phyloP scores from a whole-genome alignment of 1,140 invertebrate species.

The Pseudomyrmex pallidus region DNA sequence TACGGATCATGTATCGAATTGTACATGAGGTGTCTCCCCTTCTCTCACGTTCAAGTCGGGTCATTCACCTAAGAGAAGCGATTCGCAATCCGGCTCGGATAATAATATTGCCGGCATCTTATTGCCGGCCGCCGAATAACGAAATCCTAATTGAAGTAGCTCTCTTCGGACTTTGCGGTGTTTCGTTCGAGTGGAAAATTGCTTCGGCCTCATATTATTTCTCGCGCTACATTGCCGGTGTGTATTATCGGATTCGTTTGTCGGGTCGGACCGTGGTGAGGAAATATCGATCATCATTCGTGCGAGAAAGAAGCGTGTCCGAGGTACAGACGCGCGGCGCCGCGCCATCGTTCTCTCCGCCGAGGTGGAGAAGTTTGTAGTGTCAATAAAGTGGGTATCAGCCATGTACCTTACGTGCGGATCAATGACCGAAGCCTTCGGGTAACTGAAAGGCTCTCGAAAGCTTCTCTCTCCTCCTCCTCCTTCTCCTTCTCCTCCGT shows the following conservation, averaged over 20 bases:
- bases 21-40: slow-evolving; percentile 21
- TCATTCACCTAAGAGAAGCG: slow-evolving; percentile 67
- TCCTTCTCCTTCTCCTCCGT: slow-evolving; percentile 11
- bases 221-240: slow-evolving; percentile 12
- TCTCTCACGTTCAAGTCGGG: slow-evolving; percentile 60
- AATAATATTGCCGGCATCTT: slow-evolving; percentile 61
- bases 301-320: slow-evolving; percentile 51
- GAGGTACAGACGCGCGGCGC: slow-evolving; percentile 31
- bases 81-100: no score
- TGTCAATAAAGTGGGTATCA: slow-evolving; percentile 73
- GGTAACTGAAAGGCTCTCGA: slow-evolving; percentile 75
- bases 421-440: slow-evolving; percentile 76
- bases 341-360: slow-evolving; percentile 32
- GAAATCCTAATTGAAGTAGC: slow-evolving; percentile 57
- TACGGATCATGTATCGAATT: slow-evolving; percentile 47
- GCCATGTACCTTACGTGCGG: slow-evolving; percentile 71
- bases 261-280: background rate
- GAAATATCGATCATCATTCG: slow-evolving; percentile 66
- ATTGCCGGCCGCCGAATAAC: slow-evolving; percentile 31
- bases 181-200: slow-evolving; percentile 48
- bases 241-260: slow-evolving; percentile 1
- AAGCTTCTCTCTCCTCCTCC: slow-evolving; percentile 46
- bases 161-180: background rate
- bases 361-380: slow-evolving; percentile 71
- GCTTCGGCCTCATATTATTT: slow-evolving; percentile 45